Conservation (phyloP, 2,797 vertebrate genomes). For the Carcharodon carcharias region DNA sequence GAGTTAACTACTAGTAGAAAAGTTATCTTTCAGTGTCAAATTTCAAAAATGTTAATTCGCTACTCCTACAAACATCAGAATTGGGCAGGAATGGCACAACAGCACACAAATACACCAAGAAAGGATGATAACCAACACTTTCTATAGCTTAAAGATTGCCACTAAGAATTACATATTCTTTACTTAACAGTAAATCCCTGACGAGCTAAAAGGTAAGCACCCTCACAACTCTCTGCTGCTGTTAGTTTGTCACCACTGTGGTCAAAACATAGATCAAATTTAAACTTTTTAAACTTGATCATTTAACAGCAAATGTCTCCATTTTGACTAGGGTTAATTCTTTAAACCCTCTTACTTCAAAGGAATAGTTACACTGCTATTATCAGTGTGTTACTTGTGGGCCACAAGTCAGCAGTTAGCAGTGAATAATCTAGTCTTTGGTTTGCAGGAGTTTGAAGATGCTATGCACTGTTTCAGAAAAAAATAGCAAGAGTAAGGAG, state of each 20-base stretch:
- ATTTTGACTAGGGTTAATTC: conserved; percentile 68
- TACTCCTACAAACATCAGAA: conserved; percentile 80
- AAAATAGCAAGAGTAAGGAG: conserved; percentile 52
- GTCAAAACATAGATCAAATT: conserved; percentile 60
- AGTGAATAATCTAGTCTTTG: conserved; percentile 94
- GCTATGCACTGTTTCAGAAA: conserved; percentile 57
- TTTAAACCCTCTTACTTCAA: conserved; percentile 59
- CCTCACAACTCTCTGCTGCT: conserved; percentile 51
- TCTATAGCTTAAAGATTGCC: conserved; percentile 60
- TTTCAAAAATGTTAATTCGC: conserved; percentile 82
- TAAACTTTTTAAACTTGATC: conserved; percentile 58
- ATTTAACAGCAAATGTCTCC: conserved; percentile 69
- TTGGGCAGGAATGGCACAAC: conserved; percentile 87
- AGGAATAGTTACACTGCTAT: conserved; percentile 52
- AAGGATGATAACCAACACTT: conserved; percentile 51
- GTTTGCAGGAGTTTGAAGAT: conserved; percentile 72
- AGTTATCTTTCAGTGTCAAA: conserved; percentile 99
- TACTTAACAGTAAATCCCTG: conserved; percentile 95
- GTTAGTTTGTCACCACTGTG: conserved; percentile 68
- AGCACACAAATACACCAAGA: conserved; percentile 89
- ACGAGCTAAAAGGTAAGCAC: conserved; percentile 85
- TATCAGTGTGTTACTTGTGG: conserved; percentile 48
- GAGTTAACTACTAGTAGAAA: conserved; percentile 95
- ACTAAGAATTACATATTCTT: conserved; percentile 78
- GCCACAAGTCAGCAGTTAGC: conserved; percentile 55